Evolutionary conservation across 2,888 invertebrate genomes (phyloP).

Genomic region (Coecobrya sp.): DNA sequence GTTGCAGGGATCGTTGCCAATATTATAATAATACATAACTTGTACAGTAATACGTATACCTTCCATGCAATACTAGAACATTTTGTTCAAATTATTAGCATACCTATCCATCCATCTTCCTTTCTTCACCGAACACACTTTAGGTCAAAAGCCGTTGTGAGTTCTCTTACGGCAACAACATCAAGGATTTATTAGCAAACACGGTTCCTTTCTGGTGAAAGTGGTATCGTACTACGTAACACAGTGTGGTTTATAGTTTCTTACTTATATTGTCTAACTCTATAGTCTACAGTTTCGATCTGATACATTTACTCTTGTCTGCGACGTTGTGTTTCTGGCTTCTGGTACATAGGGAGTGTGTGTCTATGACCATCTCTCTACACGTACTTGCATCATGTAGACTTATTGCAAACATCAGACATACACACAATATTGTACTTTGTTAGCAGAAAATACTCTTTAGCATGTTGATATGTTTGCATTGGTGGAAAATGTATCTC

Average conservation of each 20-base stretch:
- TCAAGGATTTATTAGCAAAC: constrained; percentile 68
- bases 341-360: not conserved
- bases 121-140: not conserved
- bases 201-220: constrained; percentile 57
- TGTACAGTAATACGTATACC: no score
- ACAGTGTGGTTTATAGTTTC: constrained; percentile 51
- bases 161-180: not conserved
- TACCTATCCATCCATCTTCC: constrained; percentile 42
- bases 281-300: not conserved
- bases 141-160: constrained; percentile 8
- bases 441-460: constrained; percentile 51
- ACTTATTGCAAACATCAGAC: not conserved
- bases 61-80: not conserved
- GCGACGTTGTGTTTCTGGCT: not conserved
- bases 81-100: constrained; percentile 51
- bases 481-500: constrained; percentile 47
- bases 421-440: not conserved
- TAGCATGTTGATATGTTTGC: constrained; percentile 63
- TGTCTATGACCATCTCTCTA: not conserved
- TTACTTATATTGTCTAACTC: no score
- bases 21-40: no score
- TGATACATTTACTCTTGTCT: constrained; percentile 2
- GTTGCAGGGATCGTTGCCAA: no score
- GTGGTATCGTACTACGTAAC: constrained; percentile 24
- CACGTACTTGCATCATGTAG: not conserved